phyloP scores from a whole-genome alignment of 2,113 vertebrate genomes.

The Dasypus novemcinctus region DNA sequence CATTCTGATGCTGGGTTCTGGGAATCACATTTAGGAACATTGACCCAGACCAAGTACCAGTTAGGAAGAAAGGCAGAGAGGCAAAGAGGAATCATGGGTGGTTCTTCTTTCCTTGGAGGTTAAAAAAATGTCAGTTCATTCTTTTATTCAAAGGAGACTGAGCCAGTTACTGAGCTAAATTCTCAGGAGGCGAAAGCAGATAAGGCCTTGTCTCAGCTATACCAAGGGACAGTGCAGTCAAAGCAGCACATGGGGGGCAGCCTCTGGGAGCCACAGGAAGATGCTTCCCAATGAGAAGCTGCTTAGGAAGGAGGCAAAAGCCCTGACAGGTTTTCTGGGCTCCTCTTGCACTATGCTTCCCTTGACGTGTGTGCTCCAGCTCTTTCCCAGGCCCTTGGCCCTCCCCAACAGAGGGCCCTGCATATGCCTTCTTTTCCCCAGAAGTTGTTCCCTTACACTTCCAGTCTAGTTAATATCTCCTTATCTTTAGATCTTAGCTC shows the following conservation, averaged over 20 bases:
- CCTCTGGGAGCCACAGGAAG: background rate
- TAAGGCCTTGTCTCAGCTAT: background rate
- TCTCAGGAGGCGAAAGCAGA: background rate
- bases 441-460: background rate
- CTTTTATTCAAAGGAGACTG: background rate
- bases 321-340: background rate
- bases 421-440: background rate
- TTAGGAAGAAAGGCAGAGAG: background rate
- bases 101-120: background rate
- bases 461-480: background rate
- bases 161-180: background rate
- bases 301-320: background rate
- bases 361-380: background rate
- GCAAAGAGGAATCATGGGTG: background rate
- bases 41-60: background rate
- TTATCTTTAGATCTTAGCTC: background rate
- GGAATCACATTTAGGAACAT: background rate
- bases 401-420: background rate
- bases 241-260: background rate
- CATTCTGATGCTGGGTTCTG: background rate
- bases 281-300: background rate
- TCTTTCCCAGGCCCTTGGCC: background rate
- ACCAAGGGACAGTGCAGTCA: fast-evolving
- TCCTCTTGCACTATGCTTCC: background rate
- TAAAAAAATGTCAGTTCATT: background rate